Conservation (phyloP, 2,113 vertebrate genomes). For the Ictalurus punctatus region DNA sequence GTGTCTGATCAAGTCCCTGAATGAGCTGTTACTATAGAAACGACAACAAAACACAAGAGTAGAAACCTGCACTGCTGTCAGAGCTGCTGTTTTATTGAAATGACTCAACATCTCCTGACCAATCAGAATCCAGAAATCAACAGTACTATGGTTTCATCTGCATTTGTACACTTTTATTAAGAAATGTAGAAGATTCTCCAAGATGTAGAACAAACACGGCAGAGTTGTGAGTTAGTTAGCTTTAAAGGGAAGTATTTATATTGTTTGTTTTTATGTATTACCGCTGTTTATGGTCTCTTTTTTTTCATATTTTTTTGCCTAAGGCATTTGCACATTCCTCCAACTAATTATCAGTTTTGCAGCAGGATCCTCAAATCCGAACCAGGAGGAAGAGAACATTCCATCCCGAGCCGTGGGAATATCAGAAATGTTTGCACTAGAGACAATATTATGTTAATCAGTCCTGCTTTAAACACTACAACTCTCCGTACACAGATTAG, state of each 20-base stretch:
- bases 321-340: background rate
- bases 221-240: background rate
- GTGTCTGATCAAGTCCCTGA: no score
- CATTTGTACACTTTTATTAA: background rate
- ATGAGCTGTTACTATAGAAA: no score
- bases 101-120: no score
- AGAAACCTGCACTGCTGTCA: background rate
- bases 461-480: constrained; percentile 29
- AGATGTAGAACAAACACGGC: background rate
- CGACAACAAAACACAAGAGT: background rate
- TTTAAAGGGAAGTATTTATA: background rate
- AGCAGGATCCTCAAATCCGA: background rate
- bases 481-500: background rate
- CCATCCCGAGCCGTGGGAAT: constrained; percentile 48
- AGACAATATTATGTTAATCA: constrained; percentile 49
- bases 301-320: background rate
- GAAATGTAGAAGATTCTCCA: background rate
- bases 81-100: no score
- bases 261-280: background rate
- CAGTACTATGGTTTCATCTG: no score
- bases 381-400: constrained; percentile 39
- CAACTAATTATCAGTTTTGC: background rate
- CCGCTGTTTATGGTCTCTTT: background rate
- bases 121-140: background rate
- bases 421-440: constrained; percentile 51